Evolutionary conservation across 2,113 vertebrate species (phyloP).

Genomic region (Fulmarus glacialis): DNA sequence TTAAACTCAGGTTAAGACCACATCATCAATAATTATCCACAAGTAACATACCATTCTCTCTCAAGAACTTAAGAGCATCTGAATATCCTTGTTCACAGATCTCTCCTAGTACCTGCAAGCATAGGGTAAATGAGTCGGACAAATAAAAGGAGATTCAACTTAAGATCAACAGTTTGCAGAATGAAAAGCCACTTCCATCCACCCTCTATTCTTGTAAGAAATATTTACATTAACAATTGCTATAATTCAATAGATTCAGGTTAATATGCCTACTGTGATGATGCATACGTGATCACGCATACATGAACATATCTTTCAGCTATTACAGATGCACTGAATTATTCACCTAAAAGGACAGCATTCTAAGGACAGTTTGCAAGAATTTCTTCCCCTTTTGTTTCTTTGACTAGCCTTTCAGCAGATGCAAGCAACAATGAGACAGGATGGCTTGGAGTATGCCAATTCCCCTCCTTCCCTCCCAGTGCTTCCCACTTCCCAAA

Average conservation of each 20-base stretch:
- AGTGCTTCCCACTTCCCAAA: neutral
- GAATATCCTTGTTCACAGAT: constrained; percentile 90
- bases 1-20: neutral
- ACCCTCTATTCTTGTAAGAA: neutral
- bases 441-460: neutral
- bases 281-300: accelerated
- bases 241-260: neutral
- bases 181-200: neutral
- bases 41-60: constrained; percentile 84
- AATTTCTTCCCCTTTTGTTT: neutral
- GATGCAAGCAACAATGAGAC: neutral
- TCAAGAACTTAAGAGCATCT: constrained; percentile 87
- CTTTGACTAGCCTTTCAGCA: neutral
- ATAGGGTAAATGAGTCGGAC: neutral
- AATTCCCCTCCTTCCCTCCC: neutral
- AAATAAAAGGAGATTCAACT: neutral
- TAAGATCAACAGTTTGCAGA: neutral
- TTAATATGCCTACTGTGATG: neutral
- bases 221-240: neutral
- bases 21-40: neutral
- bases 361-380: neutral
- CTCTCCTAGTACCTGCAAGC: constrained; percentile 82
- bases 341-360: neutral
- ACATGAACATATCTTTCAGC: neutral
- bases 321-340: neutral